A percentile compares a stretch with the other conserved stretches of the same genome.
These are phyloP conservation scores for Kradibia gibbosae DNA, from an alignment of 1,140 invertebrate genomes.

Conservation along the genomic window DNA sequence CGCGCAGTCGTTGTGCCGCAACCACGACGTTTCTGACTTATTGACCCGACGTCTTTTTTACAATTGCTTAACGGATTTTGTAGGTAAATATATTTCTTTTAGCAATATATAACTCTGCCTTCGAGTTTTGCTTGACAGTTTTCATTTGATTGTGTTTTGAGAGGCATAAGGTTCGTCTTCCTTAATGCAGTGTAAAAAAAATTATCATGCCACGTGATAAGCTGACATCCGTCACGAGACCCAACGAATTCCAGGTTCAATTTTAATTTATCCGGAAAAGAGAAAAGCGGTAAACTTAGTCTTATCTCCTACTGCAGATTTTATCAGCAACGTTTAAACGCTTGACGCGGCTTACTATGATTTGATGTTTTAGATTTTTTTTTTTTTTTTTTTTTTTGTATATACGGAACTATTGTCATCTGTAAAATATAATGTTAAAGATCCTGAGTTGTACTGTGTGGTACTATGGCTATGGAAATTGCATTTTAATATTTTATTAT, in stretches of 20 bases:
- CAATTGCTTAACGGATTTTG: conserved; percentile 55
- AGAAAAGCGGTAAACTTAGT: not conserved
- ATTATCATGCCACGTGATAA: conserved; percentile 14
- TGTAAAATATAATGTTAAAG: conserved; percentile 74
- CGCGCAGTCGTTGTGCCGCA: conserved; percentile 64
- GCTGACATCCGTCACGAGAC: not conserved
- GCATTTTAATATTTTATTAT: conserved; percentile 29
- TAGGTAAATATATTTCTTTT: conserved; percentile 71
- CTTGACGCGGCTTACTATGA: conserved; percentile 19
- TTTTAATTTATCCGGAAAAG: conserved; percentile 27
- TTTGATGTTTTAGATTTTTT: no score
- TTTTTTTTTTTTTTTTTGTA: conserved; percentile 48
- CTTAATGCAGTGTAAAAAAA: conserved; percentile 53
- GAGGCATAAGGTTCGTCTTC: conserved; percentile 72
- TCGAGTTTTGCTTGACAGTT: conserved; percentile 44
- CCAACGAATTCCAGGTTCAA: conserved; percentile 4
- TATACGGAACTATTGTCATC: conserved; percentile 73
- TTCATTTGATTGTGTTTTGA: conserved; percentile 71
- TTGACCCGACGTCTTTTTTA: conserved; percentile 40
- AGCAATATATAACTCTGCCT: conserved; percentile 71
- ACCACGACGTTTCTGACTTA: conserved; percentile 52
- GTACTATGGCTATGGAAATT: conserved; percentile 73
- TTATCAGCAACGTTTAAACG: not conserved
- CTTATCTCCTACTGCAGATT: not conserved
- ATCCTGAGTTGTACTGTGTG: conserved; percentile 74